Evolutionary conservation across 2,113 vertebrate genomes (phyloP).

Genomic region (Orycteropus afer): DNA sequence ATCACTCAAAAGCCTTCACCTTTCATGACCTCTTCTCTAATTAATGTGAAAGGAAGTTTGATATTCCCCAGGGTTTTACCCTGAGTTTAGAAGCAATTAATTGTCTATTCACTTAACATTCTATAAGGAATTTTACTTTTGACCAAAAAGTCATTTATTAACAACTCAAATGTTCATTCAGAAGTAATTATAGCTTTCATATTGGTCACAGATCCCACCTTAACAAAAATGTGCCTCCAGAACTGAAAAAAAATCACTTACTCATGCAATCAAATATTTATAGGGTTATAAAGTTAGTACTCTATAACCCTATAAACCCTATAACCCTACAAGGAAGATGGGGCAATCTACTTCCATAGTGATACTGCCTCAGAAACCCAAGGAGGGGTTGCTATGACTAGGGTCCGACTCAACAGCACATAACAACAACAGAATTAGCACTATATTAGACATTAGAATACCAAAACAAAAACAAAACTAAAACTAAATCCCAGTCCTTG

Average conservation of each 20-base stretch:
- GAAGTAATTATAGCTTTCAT: constrained; percentile 35
- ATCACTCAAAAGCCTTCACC: constrained; percentile 27
- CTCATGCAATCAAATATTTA: neutral
- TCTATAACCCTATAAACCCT: no score
- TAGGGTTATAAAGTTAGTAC: neutral
- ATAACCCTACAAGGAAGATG: no score
- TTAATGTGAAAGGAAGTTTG: constrained; percentile 63
- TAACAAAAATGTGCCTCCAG: neutral
- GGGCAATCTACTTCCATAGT: no score
- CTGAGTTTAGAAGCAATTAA: constrained; percentile 65
- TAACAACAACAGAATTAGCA: no score
- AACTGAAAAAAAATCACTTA: constrained; percentile 1
- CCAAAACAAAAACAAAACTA: neutral
- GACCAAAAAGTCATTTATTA: constrained; percentile 68
- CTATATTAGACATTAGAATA: neutral
- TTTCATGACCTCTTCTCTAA: constrained; percentile 52
- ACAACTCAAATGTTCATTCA: constrained; percentile 58
- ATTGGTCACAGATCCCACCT: neutral
- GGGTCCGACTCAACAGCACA: no score
- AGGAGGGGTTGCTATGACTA: no score
- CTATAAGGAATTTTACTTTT: constrained; percentile 70
- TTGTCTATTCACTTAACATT: constrained; percentile 69
- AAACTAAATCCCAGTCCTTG: neutral
- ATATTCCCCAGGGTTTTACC: constrained; percentile 35
- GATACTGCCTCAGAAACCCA: no score